phyloP scores from a whole-genome alignment of 1,140 invertebrate species.

The Mycetomoellerius zeteki region DNA sequence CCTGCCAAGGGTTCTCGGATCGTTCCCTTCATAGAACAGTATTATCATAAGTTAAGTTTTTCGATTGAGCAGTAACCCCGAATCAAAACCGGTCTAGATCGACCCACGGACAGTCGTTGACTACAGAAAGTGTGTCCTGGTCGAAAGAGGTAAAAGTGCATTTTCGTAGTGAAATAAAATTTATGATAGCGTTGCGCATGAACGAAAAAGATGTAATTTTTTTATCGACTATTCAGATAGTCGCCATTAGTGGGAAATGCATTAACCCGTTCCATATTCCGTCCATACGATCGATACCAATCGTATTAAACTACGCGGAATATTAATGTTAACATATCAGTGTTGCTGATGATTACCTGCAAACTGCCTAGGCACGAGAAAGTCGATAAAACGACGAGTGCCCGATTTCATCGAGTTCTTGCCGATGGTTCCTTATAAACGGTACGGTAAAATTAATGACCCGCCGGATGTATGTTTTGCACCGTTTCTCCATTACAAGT shows the following conservation, averaged over 20 bases:
- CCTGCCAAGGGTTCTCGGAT: neutral
- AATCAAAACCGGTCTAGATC: conserved; percentile 78
- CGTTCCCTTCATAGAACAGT: conserved; percentile 17
- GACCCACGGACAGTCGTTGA: conserved; percentile 42
- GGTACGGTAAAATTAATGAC: conserved; percentile 48
- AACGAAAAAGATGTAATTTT: neutral
- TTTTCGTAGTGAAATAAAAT: conserved; percentile 23
- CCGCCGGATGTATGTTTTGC: conserved; percentile 48
- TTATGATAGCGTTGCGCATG: conserved; percentile 20
- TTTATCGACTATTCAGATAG: conserved; percentile 14
- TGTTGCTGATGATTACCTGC: conserved; percentile 32
- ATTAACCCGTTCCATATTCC: conserved; percentile 15
- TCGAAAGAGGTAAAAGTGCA: conserved; percentile 4
- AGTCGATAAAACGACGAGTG: conserved; percentile 50
- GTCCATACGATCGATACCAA: conserved; percentile 19
- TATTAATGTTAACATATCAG: conserved; percentile 53
- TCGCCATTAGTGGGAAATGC: conserved; percentile 9
- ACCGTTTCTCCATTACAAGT: conserved; percentile 43
- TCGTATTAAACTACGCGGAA: conserved; percentile 30
- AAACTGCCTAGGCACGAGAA: conserved; percentile 44
- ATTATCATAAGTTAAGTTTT: conserved; percentile 83
- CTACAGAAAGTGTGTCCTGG: conserved; percentile 19
- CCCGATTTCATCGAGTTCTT: conserved; percentile 50
- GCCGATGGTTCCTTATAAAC: conserved; percentile 37
- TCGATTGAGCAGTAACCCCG: conserved; percentile 79